phyloP scores from a whole-genome alignment of 2,888 invertebrate species.

The Macaria liturata region DNA sequence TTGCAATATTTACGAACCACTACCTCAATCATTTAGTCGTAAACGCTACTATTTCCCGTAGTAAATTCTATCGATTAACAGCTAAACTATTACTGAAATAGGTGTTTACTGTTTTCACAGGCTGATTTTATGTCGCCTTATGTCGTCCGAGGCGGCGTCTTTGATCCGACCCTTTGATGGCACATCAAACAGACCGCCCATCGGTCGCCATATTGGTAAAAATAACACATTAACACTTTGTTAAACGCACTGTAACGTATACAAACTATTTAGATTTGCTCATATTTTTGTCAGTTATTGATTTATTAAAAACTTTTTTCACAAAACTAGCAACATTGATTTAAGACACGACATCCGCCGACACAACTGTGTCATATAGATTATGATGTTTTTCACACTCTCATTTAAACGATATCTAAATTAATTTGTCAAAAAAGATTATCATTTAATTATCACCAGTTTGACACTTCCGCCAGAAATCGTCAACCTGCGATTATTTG shows the following conservation, averaged over 20 bases:
- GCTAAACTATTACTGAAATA: constrained; percentile 41
- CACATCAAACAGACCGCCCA: constrained; percentile 69
- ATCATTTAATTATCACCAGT: constrained; percentile 14
- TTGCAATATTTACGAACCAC: too few relatives aligned
- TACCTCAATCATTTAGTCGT: not conserved
- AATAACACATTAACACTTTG: constrained; percentile 59
- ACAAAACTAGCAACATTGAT: constrained; percentile 1
- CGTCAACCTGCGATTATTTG: constrained; percentile 23
- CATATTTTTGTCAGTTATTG: not conserved
- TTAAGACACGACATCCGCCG: too few relatives aligned
- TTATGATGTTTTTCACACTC: constrained; percentile 10
- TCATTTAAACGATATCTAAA: constrained; percentile 4
- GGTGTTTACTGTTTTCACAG: constrained; percentile 49
- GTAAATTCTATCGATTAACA: constrained; percentile 46
- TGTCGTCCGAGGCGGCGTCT: constrained; percentile 36
- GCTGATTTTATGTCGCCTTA: constrained; percentile 46
- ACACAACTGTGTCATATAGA: too few relatives aligned
- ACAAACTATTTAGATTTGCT: too few relatives aligned
- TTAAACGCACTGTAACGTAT: constrained; percentile 5
- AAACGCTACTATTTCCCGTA: constrained; percentile 40
- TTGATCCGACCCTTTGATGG: constrained; percentile 47
- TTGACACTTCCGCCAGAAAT: constrained; percentile 21
- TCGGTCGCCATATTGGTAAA: constrained; percentile 74
- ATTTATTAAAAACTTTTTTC: not conserved
- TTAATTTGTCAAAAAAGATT: constrained; percentile 3